phyloP scores from a whole-genome alignment of 2,888 invertebrate species.

The Adelphocoris suturalis region DNA sequence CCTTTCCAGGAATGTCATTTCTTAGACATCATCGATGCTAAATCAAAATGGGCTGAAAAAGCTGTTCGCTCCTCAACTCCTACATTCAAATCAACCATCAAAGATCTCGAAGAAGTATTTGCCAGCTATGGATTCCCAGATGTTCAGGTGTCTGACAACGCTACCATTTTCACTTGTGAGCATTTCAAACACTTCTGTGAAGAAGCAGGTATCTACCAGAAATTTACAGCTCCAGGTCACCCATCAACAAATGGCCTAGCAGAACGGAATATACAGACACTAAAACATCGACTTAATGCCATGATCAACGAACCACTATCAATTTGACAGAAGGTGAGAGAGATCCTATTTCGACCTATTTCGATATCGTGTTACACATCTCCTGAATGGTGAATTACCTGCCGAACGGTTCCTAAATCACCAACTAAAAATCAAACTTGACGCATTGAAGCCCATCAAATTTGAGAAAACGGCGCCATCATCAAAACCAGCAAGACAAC shows the following conservation, averaged over 20 bases:
- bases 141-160: background rate
- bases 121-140: background rate
- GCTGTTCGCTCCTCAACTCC: background rate
- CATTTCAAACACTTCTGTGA: background rate
- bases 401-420: slow-evolving; percentile 30
- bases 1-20: too few relatives aligned
- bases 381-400: slow-evolving; percentile 6
- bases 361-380: background rate
- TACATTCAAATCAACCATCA: background rate
- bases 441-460: slow-evolving; percentile 8
- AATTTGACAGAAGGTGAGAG: background rate
- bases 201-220: background rate
- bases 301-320: background rate
- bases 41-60: too few relatives aligned
- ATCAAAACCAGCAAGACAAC: background rate
- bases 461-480: background rate
- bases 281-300: background rate
- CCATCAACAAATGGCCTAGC: background rate
- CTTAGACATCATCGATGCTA: too few relatives aligned
- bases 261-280: background rate
- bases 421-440: slow-evolving; percentile 48
- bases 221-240: background rate
- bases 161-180: background rate
- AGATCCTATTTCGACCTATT: background rate
- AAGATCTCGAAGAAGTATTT: background rate